phyloP scores from a whole-genome alignment of 2,888 invertebrate genomes.

The Drosophila macrothrix region DNA sequence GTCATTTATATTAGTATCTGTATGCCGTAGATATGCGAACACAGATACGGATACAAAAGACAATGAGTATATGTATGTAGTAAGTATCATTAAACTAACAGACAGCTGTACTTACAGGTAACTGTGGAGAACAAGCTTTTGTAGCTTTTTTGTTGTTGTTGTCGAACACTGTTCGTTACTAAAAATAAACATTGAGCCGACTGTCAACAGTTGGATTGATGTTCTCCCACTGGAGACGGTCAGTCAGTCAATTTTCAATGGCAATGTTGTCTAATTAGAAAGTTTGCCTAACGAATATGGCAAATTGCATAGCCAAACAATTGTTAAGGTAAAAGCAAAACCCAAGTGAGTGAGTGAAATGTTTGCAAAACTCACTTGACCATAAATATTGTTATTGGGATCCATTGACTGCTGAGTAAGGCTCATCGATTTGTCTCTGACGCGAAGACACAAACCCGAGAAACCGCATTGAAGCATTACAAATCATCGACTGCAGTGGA shows the following conservation, averaged over 20 bases:
- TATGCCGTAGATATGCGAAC: neutral
- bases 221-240: conserved; percentile 18
- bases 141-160: conserved; percentile 16
- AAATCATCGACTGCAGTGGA: conserved; percentile 64
- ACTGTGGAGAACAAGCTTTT: conserved; percentile 23
- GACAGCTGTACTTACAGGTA: conserved; percentile 20
- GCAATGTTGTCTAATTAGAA: conserved; percentile 67
- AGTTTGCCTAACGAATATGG: conserved; percentile 65
- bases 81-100: conserved; percentile 11
- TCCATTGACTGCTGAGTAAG: conserved; percentile 28
- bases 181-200: conserved; percentile 43
- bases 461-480: conserved; percentile 68
- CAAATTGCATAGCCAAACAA: conserved; percentile 56
- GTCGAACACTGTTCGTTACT: conserved; percentile 10
- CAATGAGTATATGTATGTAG: neutral
- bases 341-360: conserved; percentile 65
- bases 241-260: conserved; percentile 16
- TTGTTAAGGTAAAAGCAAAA: conserved; percentile 42
- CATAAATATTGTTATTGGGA: conserved; percentile 50
- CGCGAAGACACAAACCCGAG: conserved; percentile 39
- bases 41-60: neutral
- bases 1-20: neutral
- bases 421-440: conserved; percentile 33
- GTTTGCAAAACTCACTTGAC: conserved; percentile 72
- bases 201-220: conserved; percentile 29